Percentiles rank a stretch among this genome's conserved stretches.
Evolutionary conservation across 2,113 vertebrate species (phyloP).

Genomic region (Pandion haliaetus): DNA sequence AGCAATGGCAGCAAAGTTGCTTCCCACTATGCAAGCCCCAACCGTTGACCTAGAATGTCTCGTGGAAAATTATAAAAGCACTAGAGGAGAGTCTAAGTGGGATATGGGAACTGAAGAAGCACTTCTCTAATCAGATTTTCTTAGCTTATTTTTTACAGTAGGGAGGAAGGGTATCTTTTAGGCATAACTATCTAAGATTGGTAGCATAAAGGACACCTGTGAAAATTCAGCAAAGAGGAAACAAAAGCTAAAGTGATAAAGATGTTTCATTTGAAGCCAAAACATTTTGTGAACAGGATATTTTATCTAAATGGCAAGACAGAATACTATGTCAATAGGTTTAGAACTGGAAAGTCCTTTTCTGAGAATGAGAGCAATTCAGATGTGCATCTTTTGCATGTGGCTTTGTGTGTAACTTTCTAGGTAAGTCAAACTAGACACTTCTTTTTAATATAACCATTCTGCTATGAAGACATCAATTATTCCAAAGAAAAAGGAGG

Average conservation of each 20-base stretch:
- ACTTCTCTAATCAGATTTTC: neutral
- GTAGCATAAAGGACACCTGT: neutral
- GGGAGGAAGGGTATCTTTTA: neutral
- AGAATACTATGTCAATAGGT: no score
- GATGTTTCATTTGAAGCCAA: neutral
- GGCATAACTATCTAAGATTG: neutral
- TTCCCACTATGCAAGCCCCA: neutral
- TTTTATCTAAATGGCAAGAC: neutral
- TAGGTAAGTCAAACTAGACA: neutral
- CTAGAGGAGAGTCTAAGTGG: neutral
- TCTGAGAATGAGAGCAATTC: neutral
- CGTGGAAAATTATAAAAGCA: neutral
- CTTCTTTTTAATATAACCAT: neutral
- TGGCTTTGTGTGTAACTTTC: neutral
- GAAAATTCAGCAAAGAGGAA: neutral
- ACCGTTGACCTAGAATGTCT: neutral
- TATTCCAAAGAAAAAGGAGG: neutral
- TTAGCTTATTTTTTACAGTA: neutral
- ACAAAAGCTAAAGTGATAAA: neutral
- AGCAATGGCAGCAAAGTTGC: neutral
- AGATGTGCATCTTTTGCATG: neutral
- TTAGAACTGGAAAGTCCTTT: neutral
- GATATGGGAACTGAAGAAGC: neutral
- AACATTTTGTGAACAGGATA: neutral
- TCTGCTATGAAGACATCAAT: neutral